A percentile compares a stretch with the other conserved stretches of the same genome.
Evolutionary conservation across 2,888 invertebrate genomes (phyloP).

Genomic region (Xestia c-nigrum): DNA sequence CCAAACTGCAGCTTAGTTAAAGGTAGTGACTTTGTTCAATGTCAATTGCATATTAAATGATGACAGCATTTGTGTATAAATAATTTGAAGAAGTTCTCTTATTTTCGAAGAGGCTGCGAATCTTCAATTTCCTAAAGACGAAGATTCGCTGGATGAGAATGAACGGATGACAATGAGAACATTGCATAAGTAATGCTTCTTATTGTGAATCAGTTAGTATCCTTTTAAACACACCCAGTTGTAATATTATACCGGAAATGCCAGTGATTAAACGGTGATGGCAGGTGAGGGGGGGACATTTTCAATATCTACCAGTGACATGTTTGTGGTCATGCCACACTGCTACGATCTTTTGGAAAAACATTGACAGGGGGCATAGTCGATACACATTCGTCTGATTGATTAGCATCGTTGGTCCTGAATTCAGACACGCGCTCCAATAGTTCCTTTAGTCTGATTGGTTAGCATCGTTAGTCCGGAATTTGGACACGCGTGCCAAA

Average conservation of each 20-base stretch:
- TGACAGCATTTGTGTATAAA: neutral
- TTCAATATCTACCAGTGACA: neutral
- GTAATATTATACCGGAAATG: conserved; percentile 13
- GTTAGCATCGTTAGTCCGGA: neutral
- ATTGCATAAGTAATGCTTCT: neutral
- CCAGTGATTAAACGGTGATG: neutral
- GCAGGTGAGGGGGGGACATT: neutral
- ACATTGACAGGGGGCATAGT: neutral
- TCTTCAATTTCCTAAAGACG: neutral
- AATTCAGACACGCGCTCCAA: neutral
- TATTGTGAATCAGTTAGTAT: conserved; percentile 8
- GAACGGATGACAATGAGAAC: neutral
- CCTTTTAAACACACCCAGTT: neutral
- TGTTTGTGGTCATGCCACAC: neutral
- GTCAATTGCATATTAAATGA: conserved; percentile 14
- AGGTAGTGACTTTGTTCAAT: conserved; percentile 25
- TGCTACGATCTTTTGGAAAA: neutral
- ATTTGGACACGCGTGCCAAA: neutral
- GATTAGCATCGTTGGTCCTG: neutral
- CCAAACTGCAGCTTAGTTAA: conserved; percentile 17
- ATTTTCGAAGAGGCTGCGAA: neutral
- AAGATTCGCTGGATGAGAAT: neutral
- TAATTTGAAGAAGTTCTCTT: neutral
- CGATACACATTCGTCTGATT: neutral
- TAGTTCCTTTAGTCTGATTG: neutral